phyloP scores from a whole-genome alignment of 1,140 invertebrate genomes.

The Danaus melanippus region DNA sequence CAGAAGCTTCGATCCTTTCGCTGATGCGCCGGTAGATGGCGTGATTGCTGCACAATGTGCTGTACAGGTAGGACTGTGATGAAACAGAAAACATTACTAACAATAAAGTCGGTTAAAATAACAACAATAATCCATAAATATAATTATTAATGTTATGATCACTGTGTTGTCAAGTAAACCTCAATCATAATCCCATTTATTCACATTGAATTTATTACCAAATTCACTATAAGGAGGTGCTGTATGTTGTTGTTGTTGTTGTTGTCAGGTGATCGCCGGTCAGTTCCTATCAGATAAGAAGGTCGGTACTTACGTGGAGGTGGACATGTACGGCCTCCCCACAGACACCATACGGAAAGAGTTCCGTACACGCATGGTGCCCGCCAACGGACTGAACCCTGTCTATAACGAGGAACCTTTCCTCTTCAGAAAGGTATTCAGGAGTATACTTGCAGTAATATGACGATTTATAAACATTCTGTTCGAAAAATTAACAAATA shows the following conservation, averaged over 20 bases:
- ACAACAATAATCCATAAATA: too few species aligned
- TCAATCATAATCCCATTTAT: too few species aligned
- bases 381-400: constrained; percentile 96
- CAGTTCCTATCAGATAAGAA: constrained; percentile 99
- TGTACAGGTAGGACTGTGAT: constrained; percentile 82
- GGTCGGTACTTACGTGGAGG: constrained; percentile 98
- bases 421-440: constrained; percentile 92
- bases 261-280: constrained; percentile 92
- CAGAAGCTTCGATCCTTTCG: constrained; percentile 98
- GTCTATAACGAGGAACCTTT: constrained; percentile 99
- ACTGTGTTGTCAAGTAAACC: too few species aligned
- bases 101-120: too few species aligned
- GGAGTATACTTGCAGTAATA: too few species aligned
- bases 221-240: too few species aligned
- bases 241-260: neutral
- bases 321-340: constrained; percentile 99
- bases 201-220: too few species aligned
- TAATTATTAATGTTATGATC: too few species aligned
- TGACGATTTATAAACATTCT: too few species aligned
- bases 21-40: constrained; percentile 98
- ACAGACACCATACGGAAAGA: constrained; percentile 99
- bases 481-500: too few species aligned
- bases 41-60: constrained; percentile 99
- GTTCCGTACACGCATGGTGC: constrained; percentile 96
- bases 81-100: too few species aligned